Evolutionary conservation across 2,888 invertebrate genomes (phyloP), one percentile per base, ranked within the genome.

Genomic region (Diadromus collaris): DNA sequence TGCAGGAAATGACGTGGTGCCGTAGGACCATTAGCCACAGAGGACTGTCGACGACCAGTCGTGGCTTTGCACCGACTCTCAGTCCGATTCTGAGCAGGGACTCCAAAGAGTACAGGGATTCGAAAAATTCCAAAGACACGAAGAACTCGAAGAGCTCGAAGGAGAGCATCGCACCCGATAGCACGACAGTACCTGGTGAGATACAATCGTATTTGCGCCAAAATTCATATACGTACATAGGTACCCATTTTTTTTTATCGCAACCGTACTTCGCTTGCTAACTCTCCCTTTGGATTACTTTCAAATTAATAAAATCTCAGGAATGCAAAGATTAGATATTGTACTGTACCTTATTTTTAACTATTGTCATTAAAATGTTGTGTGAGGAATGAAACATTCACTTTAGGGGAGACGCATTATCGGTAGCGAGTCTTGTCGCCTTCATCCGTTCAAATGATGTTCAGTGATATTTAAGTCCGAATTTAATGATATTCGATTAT

Each of bases 1-100:
- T 90, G 41, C 89, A 94, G 94, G 94, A 94, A 91, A 93, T 73
- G n/a, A 79, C 94, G 78, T 94, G 94, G 94, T 93, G 94, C 90
- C 92, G 93, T 81, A 92, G 93, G 84, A 93, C 93, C 76, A 89
- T 89, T 78, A 89, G 88, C 7, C 89, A 87, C 70, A 86, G 88
- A 75, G 86, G 87, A 72, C 64, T 90, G 6, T 88, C 88, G 32
- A 84, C 88, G 56, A 83, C 86, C 24, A 82, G 85, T 16, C 80
- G 82, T 56, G 81, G 84, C 3, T 90, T 89, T 54, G 81, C 85
- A 58, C 89, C 90, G 41, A 87, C 81, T 27, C 80, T 90, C 24
- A 88, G 87, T 78, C 85, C 88, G 16, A 85, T 88, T 46, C 77
- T 89, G 38, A 84, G 84, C 67, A 89, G 86, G 76, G 86, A 88